Evolutionary conservation across 2,113 vertebrate genomes (phyloP), one percentile per base, ranked within the genome.

Genomic region (Hoplias malabaricus): DNA sequence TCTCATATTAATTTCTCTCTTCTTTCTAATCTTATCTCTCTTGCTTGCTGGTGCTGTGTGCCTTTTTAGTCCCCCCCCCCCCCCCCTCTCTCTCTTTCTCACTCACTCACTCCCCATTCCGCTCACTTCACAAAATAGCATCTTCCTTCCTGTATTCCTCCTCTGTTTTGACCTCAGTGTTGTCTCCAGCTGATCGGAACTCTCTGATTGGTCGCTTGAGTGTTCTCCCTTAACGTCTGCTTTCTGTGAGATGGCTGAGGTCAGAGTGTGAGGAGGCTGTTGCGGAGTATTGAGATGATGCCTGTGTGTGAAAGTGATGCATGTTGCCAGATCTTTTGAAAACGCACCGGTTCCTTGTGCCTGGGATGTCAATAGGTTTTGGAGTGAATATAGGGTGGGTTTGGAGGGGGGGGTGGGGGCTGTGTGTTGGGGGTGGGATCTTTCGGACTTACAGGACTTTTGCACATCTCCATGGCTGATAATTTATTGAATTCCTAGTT

Each of bases 321-420:
- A 90, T 86, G 84, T 72, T 70, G 50, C 36, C 75, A 16, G 61
- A 63, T 75, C 73, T 36, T 38, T 77, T 42, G 12, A 34, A 36
- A 25, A 40, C 38, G 21, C 25, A 5, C 27, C 5, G n/a, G n/a
- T n/a, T 36, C 5, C 7, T 21, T 14, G 5, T 54, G 46, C 46
- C 12, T 34, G 48, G 23, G 8, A 19, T 31, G 16, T 36, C 31
- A 11, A 4, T 87, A 68, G 1, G 21, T 31, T 11, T 4, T 12
- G 13, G 6, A 36, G 3, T 5, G 13, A 48, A 36, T 33, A 31
- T 9, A 16, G 0, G 57, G 57, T n/a, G n/a, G n/a, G n/a, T n/a
- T n/a, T n/a, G n/a, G n/a, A n/a, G 46, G 46, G 6, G 46, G 13
- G 4, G 19, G 21, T 1, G 21, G n/a, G 21, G 29, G 11, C 27